These are phyloP conservation scores for Gambusia holbrooki DNA, from an alignment of 2,113 vertebrate species.

Conservation along the genomic window DNA sequence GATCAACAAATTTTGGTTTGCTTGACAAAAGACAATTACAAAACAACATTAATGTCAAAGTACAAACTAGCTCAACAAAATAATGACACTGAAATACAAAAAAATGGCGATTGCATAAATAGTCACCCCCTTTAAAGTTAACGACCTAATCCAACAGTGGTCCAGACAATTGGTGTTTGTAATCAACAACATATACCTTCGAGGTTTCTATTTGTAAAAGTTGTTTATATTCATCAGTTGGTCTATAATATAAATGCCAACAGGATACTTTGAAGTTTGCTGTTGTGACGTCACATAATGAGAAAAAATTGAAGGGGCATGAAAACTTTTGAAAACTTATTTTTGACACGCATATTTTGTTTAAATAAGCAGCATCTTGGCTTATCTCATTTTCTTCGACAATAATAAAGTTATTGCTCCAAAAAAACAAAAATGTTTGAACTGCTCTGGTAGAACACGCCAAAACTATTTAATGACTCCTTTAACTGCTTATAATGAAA, in stretches of 20 bases:
- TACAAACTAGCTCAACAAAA: too few species aligned
- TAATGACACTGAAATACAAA: too few species aligned
- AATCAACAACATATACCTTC: too few species aligned
- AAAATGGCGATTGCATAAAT: too few species aligned
- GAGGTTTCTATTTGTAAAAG: too few species aligned
- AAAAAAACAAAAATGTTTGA: conserved; percentile 19
- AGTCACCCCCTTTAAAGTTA: too few species aligned
- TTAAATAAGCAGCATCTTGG: neutral
- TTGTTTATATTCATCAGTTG: neutral
- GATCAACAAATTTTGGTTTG: too few species aligned
- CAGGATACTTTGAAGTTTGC: neutral
- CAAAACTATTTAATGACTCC: conserved; percentile 51
- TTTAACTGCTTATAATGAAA: conserved; percentile 61
- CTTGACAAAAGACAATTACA: too few species aligned
- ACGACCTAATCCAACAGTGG: too few species aligned
- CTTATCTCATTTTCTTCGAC: neutral
- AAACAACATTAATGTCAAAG: too few species aligned
- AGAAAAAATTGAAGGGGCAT: neutral
- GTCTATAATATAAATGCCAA: neutral
- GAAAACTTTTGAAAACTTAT: neutral
- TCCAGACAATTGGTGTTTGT: too few species aligned
- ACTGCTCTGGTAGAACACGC: conserved; percentile 12
- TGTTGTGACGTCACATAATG: neutral
- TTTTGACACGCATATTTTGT: neutral
- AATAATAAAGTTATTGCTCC: neutral